These are phyloP conservation scores for Empis stercorea DNA, from an alignment of 2,888 invertebrate genomes.

Conservation along the genomic window DNA sequence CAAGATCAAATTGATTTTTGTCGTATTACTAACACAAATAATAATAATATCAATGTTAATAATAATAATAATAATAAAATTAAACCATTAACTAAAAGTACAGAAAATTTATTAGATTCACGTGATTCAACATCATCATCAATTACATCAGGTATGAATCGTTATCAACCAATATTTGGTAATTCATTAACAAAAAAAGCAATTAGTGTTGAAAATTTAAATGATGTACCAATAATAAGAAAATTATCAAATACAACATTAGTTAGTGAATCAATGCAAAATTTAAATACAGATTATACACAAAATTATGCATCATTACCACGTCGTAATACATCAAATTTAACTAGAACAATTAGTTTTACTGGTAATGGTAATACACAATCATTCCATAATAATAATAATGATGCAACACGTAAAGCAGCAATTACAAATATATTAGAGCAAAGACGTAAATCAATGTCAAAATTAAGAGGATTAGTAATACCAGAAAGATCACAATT, in stretches of 20 bases:
- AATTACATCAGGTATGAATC: constrained; percentile 1
- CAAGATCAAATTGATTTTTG: constrained; percentile 25
- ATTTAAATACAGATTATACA: constrained; percentile 24
- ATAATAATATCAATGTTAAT: constrained; percentile 1
- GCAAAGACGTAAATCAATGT: constrained; percentile 67
- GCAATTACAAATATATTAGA: constrained; percentile 65
- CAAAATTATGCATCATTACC: constrained; percentile 24
- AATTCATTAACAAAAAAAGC: constrained; percentile 40
- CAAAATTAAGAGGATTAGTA: constrained; percentile 74
- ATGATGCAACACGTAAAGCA: constrained; percentile 42
- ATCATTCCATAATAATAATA: too few species aligned
- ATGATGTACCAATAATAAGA: constrained; percentile 23
- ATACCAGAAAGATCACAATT: constrained; percentile 62
- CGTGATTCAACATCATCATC: not conserved
- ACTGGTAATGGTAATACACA: constrained; percentile 24
- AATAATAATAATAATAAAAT: constrained; percentile 2
- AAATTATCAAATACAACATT: constrained; percentile 15
- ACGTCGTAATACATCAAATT: constrained; percentile 14
- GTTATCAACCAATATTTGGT: constrained; percentile 10
- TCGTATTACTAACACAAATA: constrained; percentile 7
- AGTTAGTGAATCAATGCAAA: constrained; percentile 27
- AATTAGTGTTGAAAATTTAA: constrained; percentile 44
- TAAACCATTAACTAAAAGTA: constrained; percentile 32
- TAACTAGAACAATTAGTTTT: constrained; percentile 34
- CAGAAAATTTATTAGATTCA: constrained; percentile 31